Percentiles rank a stretch among this genome's conserved stretches.
Conservation (phyloP, 2,113 vertebrate species). For the Burhinus bistriatus region DNA sequence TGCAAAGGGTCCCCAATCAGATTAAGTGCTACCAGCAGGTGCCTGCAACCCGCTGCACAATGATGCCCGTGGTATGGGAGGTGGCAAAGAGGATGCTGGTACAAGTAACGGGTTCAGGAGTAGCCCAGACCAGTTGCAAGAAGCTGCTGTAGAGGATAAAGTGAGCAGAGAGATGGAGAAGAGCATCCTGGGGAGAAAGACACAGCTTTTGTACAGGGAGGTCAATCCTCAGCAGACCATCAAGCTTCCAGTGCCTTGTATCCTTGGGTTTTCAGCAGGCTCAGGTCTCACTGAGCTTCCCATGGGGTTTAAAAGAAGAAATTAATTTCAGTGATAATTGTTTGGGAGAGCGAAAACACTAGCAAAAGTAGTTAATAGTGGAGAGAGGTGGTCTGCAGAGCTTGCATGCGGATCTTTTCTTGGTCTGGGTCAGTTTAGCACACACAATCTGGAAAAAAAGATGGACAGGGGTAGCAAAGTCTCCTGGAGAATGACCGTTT, state of each 20-base stretch:
- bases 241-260: neutral
- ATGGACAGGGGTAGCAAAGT: neutral
- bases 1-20: neutral
- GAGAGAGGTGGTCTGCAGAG: neutral
- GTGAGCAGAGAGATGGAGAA: neutral
- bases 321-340: neutral
- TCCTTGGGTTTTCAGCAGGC: neutral
- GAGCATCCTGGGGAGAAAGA: neutral
- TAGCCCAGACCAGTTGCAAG: neutral
- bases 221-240: neutral
- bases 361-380: rapidly evolving
- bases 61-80: rapidly evolving
- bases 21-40: neutral
- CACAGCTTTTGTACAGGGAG: rapidly evolving
- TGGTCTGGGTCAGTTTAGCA: neutral
- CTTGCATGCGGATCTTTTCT: neutral
- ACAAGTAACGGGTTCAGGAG: neutral
- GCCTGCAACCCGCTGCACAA: neutral
- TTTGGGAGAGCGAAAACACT: neutral
- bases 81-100: rapidly evolving
- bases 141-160: neutral
- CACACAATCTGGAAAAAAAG: neutral
- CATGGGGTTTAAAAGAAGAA: neutral
- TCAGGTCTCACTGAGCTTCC: neutral
- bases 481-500: neutral